Percentiles rank a stretch among this genome's conserved stretches.
Evolutionary conservation across 2,888 invertebrate genomes (phyloP).

Genomic region (Lymantria monacha): DNA sequence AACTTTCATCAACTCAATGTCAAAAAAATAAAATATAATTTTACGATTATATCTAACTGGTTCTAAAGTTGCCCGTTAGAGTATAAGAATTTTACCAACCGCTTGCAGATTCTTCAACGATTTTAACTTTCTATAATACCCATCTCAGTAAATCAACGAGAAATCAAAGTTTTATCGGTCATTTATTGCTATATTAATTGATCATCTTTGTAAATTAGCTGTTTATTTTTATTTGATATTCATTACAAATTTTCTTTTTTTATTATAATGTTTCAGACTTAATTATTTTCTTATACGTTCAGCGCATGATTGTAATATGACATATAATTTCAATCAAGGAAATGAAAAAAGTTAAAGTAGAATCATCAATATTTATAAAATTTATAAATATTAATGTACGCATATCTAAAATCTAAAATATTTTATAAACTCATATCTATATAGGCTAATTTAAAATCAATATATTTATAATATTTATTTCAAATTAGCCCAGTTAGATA

Average conservation of each 20-base stretch:
- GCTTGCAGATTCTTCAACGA: constrained; percentile 4
- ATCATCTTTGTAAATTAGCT: background rate
- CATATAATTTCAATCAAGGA: background rate
- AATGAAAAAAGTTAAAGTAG: too few relatives aligned
- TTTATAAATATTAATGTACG: too few relatives aligned
- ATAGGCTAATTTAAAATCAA: too few relatives aligned
- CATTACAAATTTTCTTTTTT: background rate
- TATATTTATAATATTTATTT: too few relatives aligned
- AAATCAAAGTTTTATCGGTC: constrained; percentile 4
- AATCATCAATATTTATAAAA: too few relatives aligned
- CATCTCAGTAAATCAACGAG: constrained; percentile 8
- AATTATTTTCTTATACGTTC: background rate
- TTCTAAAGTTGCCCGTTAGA: constrained; percentile 5
- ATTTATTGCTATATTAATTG: constrained; percentile 2
- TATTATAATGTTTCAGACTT: background rate
- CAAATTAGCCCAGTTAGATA: too few relatives aligned
- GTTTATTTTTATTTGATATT: background rate
- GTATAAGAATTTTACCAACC: constrained; percentile 3
- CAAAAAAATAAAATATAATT: constrained; percentile 9
- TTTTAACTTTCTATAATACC: constrained; percentile 20
- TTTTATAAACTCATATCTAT: too few relatives aligned
- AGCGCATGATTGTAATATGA: background rate
- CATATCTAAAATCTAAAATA: too few relatives aligned
- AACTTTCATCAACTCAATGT: constrained; percentile 14
- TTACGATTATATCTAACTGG: constrained; percentile 9